Conservation (phyloP, 2,888 invertebrate species). For the Seladonia tumulorum region DNA sequence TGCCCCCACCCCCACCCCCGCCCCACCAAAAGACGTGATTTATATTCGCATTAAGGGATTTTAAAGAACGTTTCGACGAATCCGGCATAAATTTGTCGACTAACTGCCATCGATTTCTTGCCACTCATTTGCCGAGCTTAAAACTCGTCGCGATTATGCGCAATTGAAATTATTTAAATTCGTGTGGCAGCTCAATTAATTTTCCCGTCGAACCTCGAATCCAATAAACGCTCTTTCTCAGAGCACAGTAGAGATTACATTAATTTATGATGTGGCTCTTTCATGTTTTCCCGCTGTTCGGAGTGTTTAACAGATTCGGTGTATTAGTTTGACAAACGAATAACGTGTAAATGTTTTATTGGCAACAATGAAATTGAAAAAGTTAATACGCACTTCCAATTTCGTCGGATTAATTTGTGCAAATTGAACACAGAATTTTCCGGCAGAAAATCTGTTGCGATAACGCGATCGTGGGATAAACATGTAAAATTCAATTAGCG, state of each 20-base stretch:
- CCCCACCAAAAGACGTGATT: slow-evolving; percentile 57
- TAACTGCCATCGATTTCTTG: slow-evolving; percentile 5
- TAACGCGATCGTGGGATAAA: too few relatives aligned
- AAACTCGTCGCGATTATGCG: background rate
- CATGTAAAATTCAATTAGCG: too few relatives aligned
- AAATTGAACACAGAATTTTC: too few relatives aligned
- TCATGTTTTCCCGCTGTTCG: background rate
- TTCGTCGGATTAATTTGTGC: too few relatives aligned
- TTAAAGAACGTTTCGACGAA: slow-evolving; percentile 57
- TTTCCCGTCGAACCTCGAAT: background rate
- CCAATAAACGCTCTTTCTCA: background rate
- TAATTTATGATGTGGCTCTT: background rate
- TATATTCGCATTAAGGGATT: slow-evolving; percentile 68
- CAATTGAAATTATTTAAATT: slow-evolving; percentile 4
- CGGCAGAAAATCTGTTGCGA: too few relatives aligned
- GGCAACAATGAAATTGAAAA: background rate
- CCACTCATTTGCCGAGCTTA: background rate
- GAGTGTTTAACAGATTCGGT: background rate
- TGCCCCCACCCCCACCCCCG: background rate
- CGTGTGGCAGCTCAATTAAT: slow-evolving; percentile 4
- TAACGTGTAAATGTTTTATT: background rate
- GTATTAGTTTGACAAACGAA: background rate
- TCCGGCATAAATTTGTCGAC: slow-evolving; percentile 39
- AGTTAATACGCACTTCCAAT: background rate
- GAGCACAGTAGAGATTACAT: background rate